A percentile compares a stretch with the other conserved stretches of the same genome.
Evolutionary conservation across 2,888 invertebrate species (phyloP).

Genomic region (Argyra leucocephala): DNA sequence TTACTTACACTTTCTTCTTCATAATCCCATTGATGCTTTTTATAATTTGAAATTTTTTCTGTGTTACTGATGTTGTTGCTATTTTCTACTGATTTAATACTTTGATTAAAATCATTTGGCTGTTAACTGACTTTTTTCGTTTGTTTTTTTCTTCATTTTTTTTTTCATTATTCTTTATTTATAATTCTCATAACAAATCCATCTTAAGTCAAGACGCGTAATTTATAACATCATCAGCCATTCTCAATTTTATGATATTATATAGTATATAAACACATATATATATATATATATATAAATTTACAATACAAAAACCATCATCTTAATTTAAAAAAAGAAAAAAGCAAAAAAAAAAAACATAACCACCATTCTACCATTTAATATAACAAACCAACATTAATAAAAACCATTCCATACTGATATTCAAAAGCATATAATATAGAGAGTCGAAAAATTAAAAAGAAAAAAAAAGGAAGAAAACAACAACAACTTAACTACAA

Average conservation of each 20-base stretch:
- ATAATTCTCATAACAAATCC: constrained; percentile 6
- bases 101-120: constrained; percentile 4
- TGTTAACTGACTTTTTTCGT: neutral
- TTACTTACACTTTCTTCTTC: no score
- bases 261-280: no score
- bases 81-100: constrained; percentile 3
- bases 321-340: constrained; percentile 6
- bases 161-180: neutral
- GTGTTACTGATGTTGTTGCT: no score
- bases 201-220: constrained; percentile 1
- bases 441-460: no score
- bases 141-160: neutral
- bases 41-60: no score
- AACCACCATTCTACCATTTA: neutral
- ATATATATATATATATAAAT: no score
- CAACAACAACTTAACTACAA: constrained; percentile 16
- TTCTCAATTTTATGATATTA: neutral
- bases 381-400: no score
- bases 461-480: neutral
- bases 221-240: constrained; percentile 6
- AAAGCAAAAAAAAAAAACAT: neutral
- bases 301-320: neutral
- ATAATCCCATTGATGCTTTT: no score
- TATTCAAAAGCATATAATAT: no score
- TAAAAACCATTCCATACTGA: no score